Evolutionary conservation across 2,888 invertebrate genomes (phyloP).

Genomic region (Drosophila differens): DNA sequence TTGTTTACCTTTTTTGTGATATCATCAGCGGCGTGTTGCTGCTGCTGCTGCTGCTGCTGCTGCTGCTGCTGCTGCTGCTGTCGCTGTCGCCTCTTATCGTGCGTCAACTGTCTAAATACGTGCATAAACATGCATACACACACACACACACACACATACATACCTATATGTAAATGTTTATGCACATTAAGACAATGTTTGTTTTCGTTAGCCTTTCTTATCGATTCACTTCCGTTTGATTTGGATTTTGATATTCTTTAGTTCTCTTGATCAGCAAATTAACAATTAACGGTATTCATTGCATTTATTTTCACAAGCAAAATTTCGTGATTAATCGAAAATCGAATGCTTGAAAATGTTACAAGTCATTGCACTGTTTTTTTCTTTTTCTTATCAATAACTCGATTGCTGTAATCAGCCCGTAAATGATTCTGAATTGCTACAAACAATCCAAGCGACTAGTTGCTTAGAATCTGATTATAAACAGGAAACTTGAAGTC

Average conservation of each 20-base stretch:
- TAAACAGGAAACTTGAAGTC: not conserved
- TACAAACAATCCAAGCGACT: not conserved
- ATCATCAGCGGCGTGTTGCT: conserved; percentile 59
- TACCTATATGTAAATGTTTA: conserved; percentile 7
- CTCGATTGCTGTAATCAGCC: not conserved
- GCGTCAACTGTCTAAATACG: conserved; percentile 77
- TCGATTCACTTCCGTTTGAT: conserved; percentile 72
- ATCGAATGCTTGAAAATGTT: not conserved
- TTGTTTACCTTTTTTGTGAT: conserved; percentile 79
- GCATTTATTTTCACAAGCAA: conserved; percentile 19
- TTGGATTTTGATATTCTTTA: conserved; percentile 41
- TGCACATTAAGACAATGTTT: conserved; percentile 13
- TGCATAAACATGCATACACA: conserved; percentile 17
- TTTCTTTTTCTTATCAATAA: not conserved
- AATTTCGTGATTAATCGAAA: not conserved
- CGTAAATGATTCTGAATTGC: not conserved
- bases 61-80: conserved; percentile 13
- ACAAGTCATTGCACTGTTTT: not conserved
- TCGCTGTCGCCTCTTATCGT: conserved; percentile 60
- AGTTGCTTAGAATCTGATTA: not conserved
- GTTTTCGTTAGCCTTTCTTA: conserved; percentile 49
- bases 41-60: conserved; percentile 23
- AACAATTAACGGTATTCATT: conserved; percentile 15
- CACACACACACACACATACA: conserved; percentile 21
- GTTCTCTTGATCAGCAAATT: conserved; percentile 32